These are phyloP conservation scores for Xiphophorus couchianus DNA, from an alignment of 2,113 vertebrate species.

Conservation along the genomic window DNA sequence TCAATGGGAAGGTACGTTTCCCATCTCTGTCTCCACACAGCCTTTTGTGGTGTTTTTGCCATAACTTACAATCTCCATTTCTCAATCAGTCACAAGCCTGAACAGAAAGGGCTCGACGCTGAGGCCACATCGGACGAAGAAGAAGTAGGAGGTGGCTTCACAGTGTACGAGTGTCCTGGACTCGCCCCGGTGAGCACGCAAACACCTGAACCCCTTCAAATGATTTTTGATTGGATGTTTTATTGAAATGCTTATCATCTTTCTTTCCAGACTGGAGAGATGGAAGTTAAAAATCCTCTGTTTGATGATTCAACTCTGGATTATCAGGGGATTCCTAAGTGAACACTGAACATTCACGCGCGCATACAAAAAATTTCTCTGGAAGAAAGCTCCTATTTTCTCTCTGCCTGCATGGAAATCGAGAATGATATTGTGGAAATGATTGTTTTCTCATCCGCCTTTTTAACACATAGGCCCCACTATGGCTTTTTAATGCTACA, in stretches of 20 bases:
- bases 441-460: conserved; percentile 45
- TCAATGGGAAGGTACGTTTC: conserved; percentile 87
- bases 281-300: conserved; percentile 97
- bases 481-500: conserved; percentile 32
- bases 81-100: conserved; percentile 86
- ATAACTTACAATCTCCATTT: neutral
- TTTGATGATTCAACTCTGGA: conserved; percentile 88
- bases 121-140: conserved; percentile 90
- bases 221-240: neutral
- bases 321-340: conserved; percentile 77
- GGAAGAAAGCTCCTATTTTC: conserved; percentile 33
- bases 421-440: conserved; percentile 32
- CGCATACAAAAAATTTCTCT: neutral
- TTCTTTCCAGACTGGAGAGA: conserved; percentile 89
- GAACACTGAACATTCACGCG: conserved; percentile 44
- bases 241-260: neutral
- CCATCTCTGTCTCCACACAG: neutral
- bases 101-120: conserved; percentile 83
- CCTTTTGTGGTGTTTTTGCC: neutral
- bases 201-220: neutral
- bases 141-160: conserved; percentile 95
- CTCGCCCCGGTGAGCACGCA: conserved; percentile 89
- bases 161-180: conserved; percentile 95
- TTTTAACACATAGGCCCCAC: conserved; percentile 33
- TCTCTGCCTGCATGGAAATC: conserved; percentile 60